These are phyloP conservation scores for Siniperca obscura DNA, from an alignment of 2,797 vertebrate species.

Conservation along the genomic window DNA sequence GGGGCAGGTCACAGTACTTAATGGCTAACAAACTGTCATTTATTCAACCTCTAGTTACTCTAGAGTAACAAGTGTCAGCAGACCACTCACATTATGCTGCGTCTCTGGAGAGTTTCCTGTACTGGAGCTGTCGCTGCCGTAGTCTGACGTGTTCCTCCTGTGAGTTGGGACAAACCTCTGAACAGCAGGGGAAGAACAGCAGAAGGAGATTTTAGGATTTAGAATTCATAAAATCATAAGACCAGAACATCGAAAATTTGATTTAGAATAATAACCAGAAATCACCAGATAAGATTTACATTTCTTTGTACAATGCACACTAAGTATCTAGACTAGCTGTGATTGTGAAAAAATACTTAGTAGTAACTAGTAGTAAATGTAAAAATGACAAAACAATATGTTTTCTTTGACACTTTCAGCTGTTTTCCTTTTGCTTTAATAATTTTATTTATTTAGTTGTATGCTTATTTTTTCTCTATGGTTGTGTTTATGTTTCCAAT, in stretches of 20 bases:
- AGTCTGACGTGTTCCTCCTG: constrained; percentile 81
- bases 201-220: background rate
- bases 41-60: background rate
- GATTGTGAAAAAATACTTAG: background rate
- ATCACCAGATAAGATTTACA: background rate
- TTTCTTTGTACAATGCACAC: rapidly evolving
- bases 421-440: background rate
- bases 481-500: background rate
- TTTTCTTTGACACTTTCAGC: too few relatives aligned
- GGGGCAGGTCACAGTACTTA: background rate
- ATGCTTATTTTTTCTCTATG: background rate
- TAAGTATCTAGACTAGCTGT: background rate
- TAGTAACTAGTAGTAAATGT: too few relatives aligned
- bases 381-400: too few relatives aligned
- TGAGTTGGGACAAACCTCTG: constrained; percentile 77
- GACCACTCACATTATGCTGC: constrained; percentile 82
- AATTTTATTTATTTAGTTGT: background rate
- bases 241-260: background rate
- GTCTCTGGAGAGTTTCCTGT: constrained; percentile 81
- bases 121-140: constrained; percentile 81
- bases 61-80: constrained; percentile 23
- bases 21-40: background rate
- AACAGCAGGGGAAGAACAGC: background rate
- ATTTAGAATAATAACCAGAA: background rate
- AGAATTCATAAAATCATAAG: background rate